phyloP scores from a whole-genome alignment of 2,113 vertebrate species.

The Pelecanus crispus region DNA sequence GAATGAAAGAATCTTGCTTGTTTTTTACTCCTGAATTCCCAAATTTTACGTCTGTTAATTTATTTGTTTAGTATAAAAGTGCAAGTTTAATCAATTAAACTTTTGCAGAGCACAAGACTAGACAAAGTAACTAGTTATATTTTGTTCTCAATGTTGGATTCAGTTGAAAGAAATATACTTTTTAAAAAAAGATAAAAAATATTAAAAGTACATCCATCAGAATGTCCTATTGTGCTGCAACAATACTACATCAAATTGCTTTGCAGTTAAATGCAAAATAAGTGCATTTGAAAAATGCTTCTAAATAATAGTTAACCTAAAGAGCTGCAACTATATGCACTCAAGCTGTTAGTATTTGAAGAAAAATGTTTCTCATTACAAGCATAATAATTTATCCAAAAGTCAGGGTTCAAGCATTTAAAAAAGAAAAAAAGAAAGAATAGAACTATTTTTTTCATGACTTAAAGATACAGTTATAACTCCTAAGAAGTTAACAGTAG shows the following conservation, averaged over 20 bases:
- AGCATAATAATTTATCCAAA: not conserved
- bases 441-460: not conserved
- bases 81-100: not conserved
- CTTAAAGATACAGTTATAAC: not conserved
- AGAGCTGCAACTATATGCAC: not conserved
- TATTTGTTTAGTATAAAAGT: not conserved
- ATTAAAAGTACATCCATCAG: not conserved
- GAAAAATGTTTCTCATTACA: not conserved
- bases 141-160: not conserved
- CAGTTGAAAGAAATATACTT: not conserved
- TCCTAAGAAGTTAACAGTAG: not conserved
- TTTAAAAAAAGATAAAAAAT: not conserved
- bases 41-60: not conserved
- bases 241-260: not conserved
- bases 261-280: not conserved
- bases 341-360: not conserved
- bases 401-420: not conserved
- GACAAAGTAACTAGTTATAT: not conserved
- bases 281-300: not conserved
- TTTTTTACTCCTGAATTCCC: not conserved
- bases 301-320: not conserved
- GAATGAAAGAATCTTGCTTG: not conserved
- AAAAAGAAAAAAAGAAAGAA: not conserved
- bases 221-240: not conserved
- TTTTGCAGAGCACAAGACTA: not conserved